Evolutionary conservation across 2,888 invertebrate species (phyloP).

Genomic region (Osmoderma eremita): DNA sequence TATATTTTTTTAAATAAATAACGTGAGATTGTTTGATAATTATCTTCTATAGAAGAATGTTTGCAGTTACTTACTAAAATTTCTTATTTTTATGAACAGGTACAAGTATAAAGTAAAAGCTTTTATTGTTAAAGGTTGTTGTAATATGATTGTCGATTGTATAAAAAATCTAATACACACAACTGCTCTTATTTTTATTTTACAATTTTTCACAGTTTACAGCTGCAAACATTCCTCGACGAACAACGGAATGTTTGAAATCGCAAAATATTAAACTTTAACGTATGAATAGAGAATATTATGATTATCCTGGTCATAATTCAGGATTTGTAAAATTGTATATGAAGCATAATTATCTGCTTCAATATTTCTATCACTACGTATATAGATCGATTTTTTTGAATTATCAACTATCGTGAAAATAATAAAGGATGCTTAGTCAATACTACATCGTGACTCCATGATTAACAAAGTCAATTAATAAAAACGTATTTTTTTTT

Average conservation of each 20-base stretch:
- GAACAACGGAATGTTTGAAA: slow-evolving; percentile 1
- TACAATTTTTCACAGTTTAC: background rate
- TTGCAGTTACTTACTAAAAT: slow-evolving; percentile 6
- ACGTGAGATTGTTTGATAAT: background rate
- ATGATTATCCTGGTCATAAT: slow-evolving; percentile 41
- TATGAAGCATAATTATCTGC: background rate
- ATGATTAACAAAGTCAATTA: too few relatives aligned
- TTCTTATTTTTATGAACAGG: background rate
- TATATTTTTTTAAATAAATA: too few relatives aligned
- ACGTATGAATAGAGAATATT: background rate
- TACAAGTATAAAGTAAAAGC: background rate
- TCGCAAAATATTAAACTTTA: slow-evolving; percentile 16
- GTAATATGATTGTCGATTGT: slow-evolving; percentile 26
- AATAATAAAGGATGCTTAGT: too few relatives aligned
- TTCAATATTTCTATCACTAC: too few relatives aligned
- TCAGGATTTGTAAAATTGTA: slow-evolving; percentile 38
- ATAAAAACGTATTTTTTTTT: background rate
- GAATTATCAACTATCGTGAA: background rate
- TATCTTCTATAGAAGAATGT: slow-evolving; percentile 17
- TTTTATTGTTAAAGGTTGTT: background rate
- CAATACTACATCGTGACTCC: too few relatives aligned
- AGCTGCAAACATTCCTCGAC: slow-evolving; percentile 13
- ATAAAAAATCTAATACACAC: slow-evolving; percentile 2
- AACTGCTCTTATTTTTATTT: background rate
- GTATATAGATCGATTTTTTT: background rate